Conservation (phyloP, 2,113 vertebrate species). For the Gobiocypris rarus region DNA sequence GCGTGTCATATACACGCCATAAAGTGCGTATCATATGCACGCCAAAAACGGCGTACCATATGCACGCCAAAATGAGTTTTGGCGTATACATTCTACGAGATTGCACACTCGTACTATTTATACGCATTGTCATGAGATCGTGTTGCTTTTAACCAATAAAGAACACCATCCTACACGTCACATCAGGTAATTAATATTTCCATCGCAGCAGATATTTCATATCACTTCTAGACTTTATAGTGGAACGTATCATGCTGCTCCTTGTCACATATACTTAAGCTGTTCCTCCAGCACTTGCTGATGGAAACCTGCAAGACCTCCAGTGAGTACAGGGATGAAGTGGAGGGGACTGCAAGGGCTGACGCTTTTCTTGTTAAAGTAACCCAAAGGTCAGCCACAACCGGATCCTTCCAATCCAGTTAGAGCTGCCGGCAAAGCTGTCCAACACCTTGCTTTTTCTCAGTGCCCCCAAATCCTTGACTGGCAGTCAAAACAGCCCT, state of each 20-base stretch:
- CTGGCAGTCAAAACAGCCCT: slow-evolving; percentile 51
- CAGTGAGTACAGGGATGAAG: slow-evolving; percentile 20
- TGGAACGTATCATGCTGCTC: not conserved
- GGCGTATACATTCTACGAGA: too few relatives aligned
- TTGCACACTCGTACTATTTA: too few relatives aligned
- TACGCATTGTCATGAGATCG: too few relatives aligned
- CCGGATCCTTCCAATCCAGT: slow-evolving; percentile 33
- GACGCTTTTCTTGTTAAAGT: slow-evolving; percentile 29
- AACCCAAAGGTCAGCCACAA: slow-evolving; percentile 39
- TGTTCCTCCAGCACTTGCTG: slow-evolving; percentile 14
- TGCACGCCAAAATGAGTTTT: too few relatives aligned
- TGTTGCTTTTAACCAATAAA: not conserved
- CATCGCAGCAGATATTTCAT: too few relatives aligned
- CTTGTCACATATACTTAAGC: slow-evolving; percentile 28
- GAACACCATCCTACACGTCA: not conserved
- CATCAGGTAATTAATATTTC: not conserved
- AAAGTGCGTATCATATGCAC: too few relatives aligned
- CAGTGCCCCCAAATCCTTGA: slow-evolving; percentile 44
- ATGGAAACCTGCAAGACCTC: slow-evolving; percentile 16
- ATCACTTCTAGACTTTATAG: not conserved
- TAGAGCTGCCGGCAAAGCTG: slow-evolving; percentile 30
- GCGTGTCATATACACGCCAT: too few relatives aligned
- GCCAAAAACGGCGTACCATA: too few relatives aligned
- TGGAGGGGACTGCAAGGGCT: slow-evolving; percentile 16
- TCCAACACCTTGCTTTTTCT: slow-evolving; percentile 37